Conservation (phyloP, 2,113 vertebrate genomes). For the Anguilla rostrata region DNA sequence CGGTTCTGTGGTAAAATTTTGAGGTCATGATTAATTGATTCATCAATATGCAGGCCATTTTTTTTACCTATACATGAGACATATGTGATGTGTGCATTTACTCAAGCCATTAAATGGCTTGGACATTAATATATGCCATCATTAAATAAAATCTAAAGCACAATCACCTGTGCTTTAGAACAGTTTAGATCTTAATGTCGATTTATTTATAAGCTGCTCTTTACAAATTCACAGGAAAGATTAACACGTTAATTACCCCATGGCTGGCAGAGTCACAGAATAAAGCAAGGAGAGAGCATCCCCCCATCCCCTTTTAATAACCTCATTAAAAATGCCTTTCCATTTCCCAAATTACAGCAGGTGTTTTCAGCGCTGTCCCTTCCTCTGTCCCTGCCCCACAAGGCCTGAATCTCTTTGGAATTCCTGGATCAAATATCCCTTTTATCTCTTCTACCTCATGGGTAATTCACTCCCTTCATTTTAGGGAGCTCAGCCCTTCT, state of each 20-base stretch:
- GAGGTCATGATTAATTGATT: constrained; percentile 29
- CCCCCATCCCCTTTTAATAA: background rate
- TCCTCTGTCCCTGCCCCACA: background rate
- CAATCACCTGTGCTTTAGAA: constrained; percentile 47
- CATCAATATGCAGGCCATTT: background rate
- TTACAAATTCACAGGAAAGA: constrained; percentile 32
- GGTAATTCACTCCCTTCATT: background rate
- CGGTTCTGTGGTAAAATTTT: background rate
- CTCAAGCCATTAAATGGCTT: background rate
- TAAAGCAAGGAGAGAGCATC: background rate
- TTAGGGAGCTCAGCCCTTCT: background rate
- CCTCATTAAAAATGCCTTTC: background rate
- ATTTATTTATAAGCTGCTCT: constrained; percentile 47
- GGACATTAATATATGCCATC: background rate
- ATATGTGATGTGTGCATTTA: background rate
- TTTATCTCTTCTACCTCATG: constrained; percentile 2
- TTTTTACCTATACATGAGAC: background rate
- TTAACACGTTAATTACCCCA: no score
- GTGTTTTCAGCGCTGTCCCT: background rate
- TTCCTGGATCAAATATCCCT: background rate
- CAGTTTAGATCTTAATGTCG: constrained; percentile 29
- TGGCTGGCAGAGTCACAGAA: background rate
- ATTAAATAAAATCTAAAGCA: background rate
- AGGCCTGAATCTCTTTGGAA: background rate
- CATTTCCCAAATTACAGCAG: background rate